phyloP scores from a whole-genome alignment of 2,888 invertebrate genomes.

The Plebejus argus region DNA sequence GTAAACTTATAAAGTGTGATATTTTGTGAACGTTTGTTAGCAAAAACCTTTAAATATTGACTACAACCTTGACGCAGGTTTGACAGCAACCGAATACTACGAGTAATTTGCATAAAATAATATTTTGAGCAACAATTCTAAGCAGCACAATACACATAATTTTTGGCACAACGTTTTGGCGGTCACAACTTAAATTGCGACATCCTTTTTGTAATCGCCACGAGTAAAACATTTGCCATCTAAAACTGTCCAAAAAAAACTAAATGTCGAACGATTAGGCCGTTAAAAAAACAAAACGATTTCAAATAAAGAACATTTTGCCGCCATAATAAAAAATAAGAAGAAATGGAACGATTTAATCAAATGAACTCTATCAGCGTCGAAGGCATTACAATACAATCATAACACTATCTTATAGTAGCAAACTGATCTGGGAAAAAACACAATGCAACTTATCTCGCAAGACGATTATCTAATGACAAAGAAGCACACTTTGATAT shows the following conservation, averaged over 20 bases:
- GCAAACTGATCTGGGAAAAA: constrained; percentile 14
- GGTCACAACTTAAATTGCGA: not conserved
- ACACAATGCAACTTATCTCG: constrained; percentile 8
- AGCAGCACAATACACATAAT: not conserved
- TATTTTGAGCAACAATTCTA: not conserved
- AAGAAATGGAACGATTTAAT: not conserved
- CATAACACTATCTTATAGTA: constrained; percentile 5
- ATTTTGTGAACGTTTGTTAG: not conserved
- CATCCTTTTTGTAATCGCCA: not conserved
- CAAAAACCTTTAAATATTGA: not conserved
- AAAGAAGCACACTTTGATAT: constrained; percentile 67
- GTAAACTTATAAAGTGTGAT: not conserved
- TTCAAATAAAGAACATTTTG: not conserved
- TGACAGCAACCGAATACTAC: not conserved
- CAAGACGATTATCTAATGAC: constrained; percentile 70
- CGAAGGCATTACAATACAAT: constrained; percentile 16
- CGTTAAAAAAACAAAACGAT: not conserved
- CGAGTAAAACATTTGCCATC: not conserved
- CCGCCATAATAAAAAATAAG: not conserved
- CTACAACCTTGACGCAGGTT: constrained; percentile 8
- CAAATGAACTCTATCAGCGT: constrained; percentile 3
- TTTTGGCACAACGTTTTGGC: not conserved
- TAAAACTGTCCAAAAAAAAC: not conserved
- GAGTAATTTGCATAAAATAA: not conserved
- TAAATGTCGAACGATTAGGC: not conserved